A percentile compares a stretch with the other conserved stretches of the same genome.
Conservation (phyloP, 2,888 invertebrate species). For the Conistra vaccinii region DNA sequence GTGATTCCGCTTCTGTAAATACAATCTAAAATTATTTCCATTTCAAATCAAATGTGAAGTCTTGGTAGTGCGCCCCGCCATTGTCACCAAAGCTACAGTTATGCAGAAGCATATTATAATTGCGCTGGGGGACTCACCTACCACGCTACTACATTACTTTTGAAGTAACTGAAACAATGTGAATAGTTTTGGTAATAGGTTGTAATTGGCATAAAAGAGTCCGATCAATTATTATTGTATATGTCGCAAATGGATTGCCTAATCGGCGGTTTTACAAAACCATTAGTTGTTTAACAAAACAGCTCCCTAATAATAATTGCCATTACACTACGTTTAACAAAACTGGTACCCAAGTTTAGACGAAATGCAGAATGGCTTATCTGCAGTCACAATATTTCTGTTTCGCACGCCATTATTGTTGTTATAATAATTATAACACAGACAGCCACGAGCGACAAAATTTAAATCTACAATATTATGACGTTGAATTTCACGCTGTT, state of each 20-base stretch:
- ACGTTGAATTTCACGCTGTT: background rate
- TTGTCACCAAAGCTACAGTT: conserved; percentile 45
- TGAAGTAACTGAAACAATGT: conserved; percentile 89
- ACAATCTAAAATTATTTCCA: conserved; percentile 39
- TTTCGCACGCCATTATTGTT: background rate
- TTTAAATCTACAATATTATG: background rate
- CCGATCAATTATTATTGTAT: background rate
- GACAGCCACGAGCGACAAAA: no score
- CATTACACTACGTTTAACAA: background rate
- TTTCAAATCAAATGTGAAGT: background rate
- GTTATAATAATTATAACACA: background rate
- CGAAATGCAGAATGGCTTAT: background rate
- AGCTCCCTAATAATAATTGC: background rate
- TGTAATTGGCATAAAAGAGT: background rate
- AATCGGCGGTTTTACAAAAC: background rate
- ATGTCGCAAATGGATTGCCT: background rate
- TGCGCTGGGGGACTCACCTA: conserved; percentile 80
- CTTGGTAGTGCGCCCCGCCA: conserved; percentile 38
- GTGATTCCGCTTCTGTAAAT: conserved; percentile 84
- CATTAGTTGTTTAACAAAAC: background rate
- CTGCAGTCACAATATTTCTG: background rate
- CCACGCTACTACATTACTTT: conserved; percentile 83
- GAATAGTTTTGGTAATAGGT: conserved; percentile 70
- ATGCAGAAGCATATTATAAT: conserved; percentile 50
- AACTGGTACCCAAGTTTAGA: background rate